Evolutionary conservation across 2,888 invertebrate genomes (phyloP).

Genomic region (Yponomeuta malinellus): DNA sequence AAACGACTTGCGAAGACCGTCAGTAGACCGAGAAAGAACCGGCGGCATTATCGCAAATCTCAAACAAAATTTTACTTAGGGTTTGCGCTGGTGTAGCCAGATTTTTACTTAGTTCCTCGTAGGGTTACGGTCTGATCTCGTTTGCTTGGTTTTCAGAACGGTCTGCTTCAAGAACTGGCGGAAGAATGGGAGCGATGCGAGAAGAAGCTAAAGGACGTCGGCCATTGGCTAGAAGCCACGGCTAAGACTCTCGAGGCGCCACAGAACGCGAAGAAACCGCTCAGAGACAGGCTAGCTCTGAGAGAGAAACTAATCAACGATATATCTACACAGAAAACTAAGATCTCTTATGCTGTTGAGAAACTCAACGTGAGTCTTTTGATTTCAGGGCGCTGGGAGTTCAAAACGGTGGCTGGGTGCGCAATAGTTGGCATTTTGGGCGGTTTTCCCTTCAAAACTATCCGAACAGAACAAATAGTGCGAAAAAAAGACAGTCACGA

Average conservation of each 20-base stretch:
- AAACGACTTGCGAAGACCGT: conserved; percentile 90
- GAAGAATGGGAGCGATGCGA: conserved; percentile 98
- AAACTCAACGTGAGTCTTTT: conserved; percentile 85
- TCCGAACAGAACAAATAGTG: too few species aligned
- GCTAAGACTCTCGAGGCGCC: conserved; percentile 84
- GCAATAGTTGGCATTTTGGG: background rate
- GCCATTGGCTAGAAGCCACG: conserved; percentile 92
- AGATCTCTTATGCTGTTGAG: conserved; percentile 91
- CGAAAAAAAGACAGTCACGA: too few species aligned
- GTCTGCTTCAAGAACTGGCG: conserved; percentile 90
- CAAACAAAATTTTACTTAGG: background rate
- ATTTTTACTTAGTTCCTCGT: background rate
- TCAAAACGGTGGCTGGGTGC: background rate
- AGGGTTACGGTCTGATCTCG: background rate
- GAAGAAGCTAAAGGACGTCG: conserved; percentile 92
- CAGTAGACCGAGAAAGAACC: conserved; percentile 36
- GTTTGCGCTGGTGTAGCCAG: background rate
- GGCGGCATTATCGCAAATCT: background rate
- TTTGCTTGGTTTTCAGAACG: conserved; percentile 77
- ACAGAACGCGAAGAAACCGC: conserved; percentile 89
- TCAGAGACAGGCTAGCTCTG: conserved; percentile 89
- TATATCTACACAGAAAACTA: conserved; percentile 91
- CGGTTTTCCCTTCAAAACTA: too few species aligned
- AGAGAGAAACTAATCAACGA: conserved; percentile 92
- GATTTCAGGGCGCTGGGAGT: background rate